Base-by-base conservation (phyloP, 37 sponge, comb jelly and placozoan genomes). In the Haliclona indistincta region DNA sequence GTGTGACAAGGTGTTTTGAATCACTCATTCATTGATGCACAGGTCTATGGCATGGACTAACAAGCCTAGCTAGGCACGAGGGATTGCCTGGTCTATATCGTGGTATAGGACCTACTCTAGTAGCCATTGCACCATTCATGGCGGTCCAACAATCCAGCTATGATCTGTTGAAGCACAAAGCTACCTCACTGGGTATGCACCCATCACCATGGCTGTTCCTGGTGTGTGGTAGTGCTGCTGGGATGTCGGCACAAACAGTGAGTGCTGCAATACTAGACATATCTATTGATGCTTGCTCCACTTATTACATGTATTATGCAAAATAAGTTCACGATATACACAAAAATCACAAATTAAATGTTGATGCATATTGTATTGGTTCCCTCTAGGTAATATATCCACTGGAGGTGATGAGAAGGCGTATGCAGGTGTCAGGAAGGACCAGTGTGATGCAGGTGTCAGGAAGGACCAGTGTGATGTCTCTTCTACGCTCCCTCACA, bases 191-290 rank as follows among this genome's bases (percentile, higher is more conserved):
- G 23, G 38, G 54, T 22, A 6, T 88, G 22, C 5, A 63, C 15
- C 83, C 88, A 22, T 78, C 70, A 38, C 69, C 64, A 22, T 1
- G 41, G 15, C 54, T 88, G 35, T 90, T 90, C 53, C 40, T 85
- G 4, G 30, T 64, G 33, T 90, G 91, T 81, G 91, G 91, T 8
- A 70, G 68, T 63, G 43, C 47, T 26, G 91, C 91, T 43, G 91
- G 91, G 67, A 75, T 74, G 28, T 38, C 65, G 8, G 91, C 91
- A 42, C 91, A 90, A 45, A 85, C 91, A 10, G 91, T 89, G 75
- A 56, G 85, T 40, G 19, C n/a, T 41, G 40, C n/a, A 37, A 38
- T 8, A 20, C 33, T 13, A 44, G 63, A 10, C 49, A 69, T 42
- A 35, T 39, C 10, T 67, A 37, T 7, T 38, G 7, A 67, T 38